Evolutionary conservation across 2,888 invertebrate species (phyloP).

Genomic region (Tetrapedia diversipes): DNA sequence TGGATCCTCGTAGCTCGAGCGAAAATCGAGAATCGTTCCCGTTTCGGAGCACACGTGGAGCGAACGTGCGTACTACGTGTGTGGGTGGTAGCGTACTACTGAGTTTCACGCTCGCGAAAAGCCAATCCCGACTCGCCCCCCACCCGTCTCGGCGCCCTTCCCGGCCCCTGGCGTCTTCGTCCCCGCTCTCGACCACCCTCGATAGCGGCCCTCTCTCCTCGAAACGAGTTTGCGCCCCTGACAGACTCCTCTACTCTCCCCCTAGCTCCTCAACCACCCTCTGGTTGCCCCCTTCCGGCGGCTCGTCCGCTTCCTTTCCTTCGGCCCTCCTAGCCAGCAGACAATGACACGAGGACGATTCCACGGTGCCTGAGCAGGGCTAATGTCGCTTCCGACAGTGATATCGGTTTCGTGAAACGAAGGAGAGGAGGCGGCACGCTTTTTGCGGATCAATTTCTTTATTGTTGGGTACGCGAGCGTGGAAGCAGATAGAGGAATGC

Average conservation of each 20-base stretch:
- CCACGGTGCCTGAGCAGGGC: background rate
- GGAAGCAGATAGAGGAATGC: too few relatives aligned
- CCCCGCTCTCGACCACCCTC: constrained; percentile 32
- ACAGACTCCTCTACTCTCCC: constrained; percentile 27
- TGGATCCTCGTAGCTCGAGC: constrained; percentile 82
- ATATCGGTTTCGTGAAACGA: background rate
- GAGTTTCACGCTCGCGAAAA: constrained; percentile 75
- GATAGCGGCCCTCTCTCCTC: constrained; percentile 59
- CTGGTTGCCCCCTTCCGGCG: background rate
- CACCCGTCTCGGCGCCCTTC: constrained; percentile 52
- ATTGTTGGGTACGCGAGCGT: too few relatives aligned
- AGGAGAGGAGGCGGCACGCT: background rate
- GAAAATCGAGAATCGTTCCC: constrained; percentile 81
- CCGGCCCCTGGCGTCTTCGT: constrained; percentile 41
- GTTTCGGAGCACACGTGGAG: constrained; percentile 75
- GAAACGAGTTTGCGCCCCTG: constrained; percentile 74
- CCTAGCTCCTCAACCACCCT: too few relatives aligned
- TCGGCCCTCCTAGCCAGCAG: background rate
- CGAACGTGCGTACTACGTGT: constrained; percentile 84
- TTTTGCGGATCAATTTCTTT: too few relatives aligned
- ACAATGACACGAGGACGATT: constrained; percentile 8
- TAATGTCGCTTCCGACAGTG: background rate
- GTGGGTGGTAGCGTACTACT: constrained; percentile 83
- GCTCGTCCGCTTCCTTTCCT: background rate
- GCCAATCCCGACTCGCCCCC: constrained; percentile 65